Evolutionary conservation across 2,797 vertebrate species (phyloP).

Genomic region (Pristis pectinata): DNA sequence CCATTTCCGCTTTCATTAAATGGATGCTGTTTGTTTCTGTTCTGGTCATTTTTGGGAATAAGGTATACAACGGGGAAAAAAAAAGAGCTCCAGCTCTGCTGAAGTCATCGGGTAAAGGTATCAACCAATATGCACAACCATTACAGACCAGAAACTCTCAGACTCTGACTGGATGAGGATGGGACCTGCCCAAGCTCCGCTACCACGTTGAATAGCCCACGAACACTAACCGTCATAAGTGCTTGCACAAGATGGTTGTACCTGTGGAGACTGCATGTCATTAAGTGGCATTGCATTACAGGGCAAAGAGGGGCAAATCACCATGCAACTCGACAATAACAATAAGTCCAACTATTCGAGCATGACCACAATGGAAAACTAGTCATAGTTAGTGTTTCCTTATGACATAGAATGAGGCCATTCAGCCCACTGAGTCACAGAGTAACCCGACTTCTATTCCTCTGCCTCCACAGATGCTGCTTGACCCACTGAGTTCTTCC

Average conservation of each 20-base stretch:
- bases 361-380: background rate
- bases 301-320: background rate
- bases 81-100: background rate
- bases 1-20: background rate
- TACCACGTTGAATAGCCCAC: background rate
- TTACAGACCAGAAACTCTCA: background rate
- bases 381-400: no score
- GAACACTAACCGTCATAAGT: background rate
- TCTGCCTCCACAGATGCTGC: no score
- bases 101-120: background rate
- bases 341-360: background rate
- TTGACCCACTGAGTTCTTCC: no score
- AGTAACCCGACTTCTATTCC: no score
- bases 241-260: background rate
- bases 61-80: background rate
- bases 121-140: background rate
- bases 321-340: background rate
- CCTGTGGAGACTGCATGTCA: no score
- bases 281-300: background rate
- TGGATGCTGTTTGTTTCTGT: background rate
- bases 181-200: background rate
- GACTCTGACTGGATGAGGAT: background rate
- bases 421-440: no score
- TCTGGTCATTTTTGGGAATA: background rate
- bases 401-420: no score